These are phyloP conservation scores for Protodeltote pygarga DNA, from an alignment of 2,888 invertebrate genomes.

Conservation along the genomic window DNA sequence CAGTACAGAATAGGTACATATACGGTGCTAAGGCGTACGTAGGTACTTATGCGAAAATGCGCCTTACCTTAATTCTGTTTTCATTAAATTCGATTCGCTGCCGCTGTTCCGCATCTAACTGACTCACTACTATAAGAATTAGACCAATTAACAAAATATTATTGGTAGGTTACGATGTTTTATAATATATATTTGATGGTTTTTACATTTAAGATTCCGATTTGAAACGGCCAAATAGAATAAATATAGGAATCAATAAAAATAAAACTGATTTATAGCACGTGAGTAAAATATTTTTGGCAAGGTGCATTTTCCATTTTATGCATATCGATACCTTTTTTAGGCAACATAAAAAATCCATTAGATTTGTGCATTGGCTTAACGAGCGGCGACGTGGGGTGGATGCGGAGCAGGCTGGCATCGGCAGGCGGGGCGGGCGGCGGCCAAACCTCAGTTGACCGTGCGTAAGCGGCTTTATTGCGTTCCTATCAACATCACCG, in stretches of 20 bases:
- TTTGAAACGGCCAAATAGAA: constrained; percentile 46
- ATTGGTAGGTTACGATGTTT: no score
- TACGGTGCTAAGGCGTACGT: no score
- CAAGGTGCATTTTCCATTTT: constrained; percentile 71
- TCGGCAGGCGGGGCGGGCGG: constrained; percentile 26
- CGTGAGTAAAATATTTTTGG: constrained; percentile 64
- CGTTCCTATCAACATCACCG: constrained; percentile 50
- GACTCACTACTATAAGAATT: no score
- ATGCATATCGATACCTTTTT: constrained; percentile 69
- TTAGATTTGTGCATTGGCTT: constrained; percentile 76
- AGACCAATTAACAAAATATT: no score
- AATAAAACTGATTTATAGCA: constrained; percentile 62
- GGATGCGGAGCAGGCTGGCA: constrained; percentile 39
- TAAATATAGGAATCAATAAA: no score
- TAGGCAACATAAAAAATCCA: constrained; percentile 77
- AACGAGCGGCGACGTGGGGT: constrained; percentile 53
- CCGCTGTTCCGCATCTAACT: no score
- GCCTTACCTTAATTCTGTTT: no score
- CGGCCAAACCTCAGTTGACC: constrained; percentile 61
- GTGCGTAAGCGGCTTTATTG: constrained; percentile 74
- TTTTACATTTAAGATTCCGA: constrained; percentile 31
- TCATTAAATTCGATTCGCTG: no score
- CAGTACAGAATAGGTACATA: no score
- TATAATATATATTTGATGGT: no score
- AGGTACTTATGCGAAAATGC: no score